Evolutionary conservation across 2,888 invertebrate species (phyloP), one percentile per base, ranked within the genome.

Genomic region (Cosmorhoe ocellata): DNA sequence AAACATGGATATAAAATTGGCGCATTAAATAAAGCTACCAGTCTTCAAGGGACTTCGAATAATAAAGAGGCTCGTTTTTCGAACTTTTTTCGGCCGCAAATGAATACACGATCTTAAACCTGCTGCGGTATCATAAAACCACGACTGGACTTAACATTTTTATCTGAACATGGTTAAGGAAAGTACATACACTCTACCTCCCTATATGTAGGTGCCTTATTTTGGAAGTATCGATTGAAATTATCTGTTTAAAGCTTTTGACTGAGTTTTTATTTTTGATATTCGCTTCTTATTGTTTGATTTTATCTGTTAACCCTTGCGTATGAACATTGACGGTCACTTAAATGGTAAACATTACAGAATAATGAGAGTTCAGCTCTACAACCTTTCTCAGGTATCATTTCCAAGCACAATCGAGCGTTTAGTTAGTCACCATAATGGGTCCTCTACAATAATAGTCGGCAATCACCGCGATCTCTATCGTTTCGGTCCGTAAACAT

Each of bases 401-500:
- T 61, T 64, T 59, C 49, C 42, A 56, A 61, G 46, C 55, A 46
- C 36, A 48, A 57, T 44, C 55, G 33, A 69, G 59, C 67, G 57
- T 73, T 74, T 71, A 71, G 69, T 67, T 63, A 59, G 73, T 71
- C 67, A 63, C 71, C 64, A 69, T 81, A 79, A 82, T 80, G 71
- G 74, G 69, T 71, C 71, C 67, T 67, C 64, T 69, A 73, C 76
- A 77, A 83, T 79, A 75, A 79, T 71, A 67, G 66, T 66, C 66
- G 61, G 77, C 73, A 76, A 84, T 82, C 79, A 74, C 59, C 59
- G 58, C 61, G 79, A 82, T 82, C 74, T 70, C 72, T 78, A 85
- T 84, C 84, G 66, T 47, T 63, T 58, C 57, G 60, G 63, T 49
- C 62, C 63, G 59, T 60, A 61, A 62, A 61, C 67, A 67, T 67